These are phyloP conservation scores for Deilephila elpenor DNA, from an alignment of 2,888 invertebrate species.

Conservation along the genomic window DNA sequence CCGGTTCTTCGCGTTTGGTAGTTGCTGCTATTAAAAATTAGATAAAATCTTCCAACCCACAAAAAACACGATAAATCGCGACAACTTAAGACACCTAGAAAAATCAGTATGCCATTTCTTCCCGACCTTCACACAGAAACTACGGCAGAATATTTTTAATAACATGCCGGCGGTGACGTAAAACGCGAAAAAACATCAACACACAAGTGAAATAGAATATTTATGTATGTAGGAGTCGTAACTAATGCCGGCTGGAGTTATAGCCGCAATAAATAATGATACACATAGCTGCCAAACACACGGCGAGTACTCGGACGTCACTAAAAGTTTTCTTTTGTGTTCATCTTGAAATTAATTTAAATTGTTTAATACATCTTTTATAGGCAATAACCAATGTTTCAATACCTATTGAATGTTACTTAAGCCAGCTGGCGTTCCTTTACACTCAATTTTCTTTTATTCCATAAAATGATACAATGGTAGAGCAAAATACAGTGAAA, in stretches of 20 bases:
- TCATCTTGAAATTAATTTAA: not conserved
- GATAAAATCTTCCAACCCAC: too few relatives aligned
- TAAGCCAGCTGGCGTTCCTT: too few relatives aligned
- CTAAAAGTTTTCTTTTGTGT: not conserved
- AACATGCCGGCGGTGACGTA: conserved; percentile 23
- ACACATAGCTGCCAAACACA: conserved; percentile 21
- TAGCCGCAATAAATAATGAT: conserved; percentile 28
- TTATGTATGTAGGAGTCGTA: conserved; percentile 27
- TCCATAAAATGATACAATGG: too few relatives aligned
- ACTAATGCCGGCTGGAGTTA: conserved; percentile 26
- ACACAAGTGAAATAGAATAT: conserved; percentile 24
- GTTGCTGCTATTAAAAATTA: too few relatives aligned
- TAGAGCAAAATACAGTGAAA: too few relatives aligned
- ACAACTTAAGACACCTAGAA: not conserved
- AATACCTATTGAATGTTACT: too few relatives aligned
- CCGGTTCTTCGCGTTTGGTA: too few relatives aligned
- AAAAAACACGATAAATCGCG: not conserved
- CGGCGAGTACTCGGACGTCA: not conserved
- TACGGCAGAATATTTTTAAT: not conserved
- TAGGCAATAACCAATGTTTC: too few relatives aligned
- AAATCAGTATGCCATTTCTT: conserved; percentile 1
- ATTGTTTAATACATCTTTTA: not conserved
- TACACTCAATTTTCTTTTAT: too few relatives aligned
- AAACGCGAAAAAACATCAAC: conserved; percentile 19
- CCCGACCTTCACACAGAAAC: not conserved